A percentile compares a stretch with the other conserved stretches of the same genome.
phyloP scores from a whole-genome alignment of 1,140 invertebrate genomes.

The Mya arenaria region DNA sequence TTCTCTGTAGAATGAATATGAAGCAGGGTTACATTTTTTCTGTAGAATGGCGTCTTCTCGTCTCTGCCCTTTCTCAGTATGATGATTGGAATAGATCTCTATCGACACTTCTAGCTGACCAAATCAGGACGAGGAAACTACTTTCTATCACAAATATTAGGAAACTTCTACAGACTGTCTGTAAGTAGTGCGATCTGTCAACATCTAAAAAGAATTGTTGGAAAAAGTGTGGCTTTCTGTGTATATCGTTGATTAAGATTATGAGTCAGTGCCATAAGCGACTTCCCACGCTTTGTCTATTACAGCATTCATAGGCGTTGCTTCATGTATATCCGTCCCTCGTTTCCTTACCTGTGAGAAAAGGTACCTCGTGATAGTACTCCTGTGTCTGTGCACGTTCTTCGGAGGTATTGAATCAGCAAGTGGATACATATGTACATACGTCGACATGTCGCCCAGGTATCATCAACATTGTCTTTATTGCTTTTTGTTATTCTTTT shows the following conservation, averaged over 20 bases:
- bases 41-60: constrained; percentile 92
- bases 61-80: constrained; percentile 93
- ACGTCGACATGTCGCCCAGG: constrained; percentile 56
- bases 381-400: constrained; percentile 35
- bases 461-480: no score
- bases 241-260: no score
- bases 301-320: constrained; percentile 49
- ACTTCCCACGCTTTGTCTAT: no score
- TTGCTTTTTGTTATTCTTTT: no score
- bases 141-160: constrained; percentile 82
- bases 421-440: constrained; percentile 49
- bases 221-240: no score
- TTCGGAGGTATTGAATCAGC: constrained; percentile 47
- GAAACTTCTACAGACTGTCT: constrained; percentile 86
- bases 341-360: constrained; percentile 51
- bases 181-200: constrained; percentile 82
- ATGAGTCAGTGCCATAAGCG: no score
- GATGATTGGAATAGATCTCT: constrained; percentile 88
- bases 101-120: constrained; percentile 91
- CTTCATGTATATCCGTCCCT: constrained; percentile 43
- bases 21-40: not conserved
- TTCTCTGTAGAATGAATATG: not conserved
- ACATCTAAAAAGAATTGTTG: no score
- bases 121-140: constrained; percentile 84
- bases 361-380: constrained; percentile 13